These are phyloP conservation scores for Melanostigma gelatinosum DNA, from an alignment of 2,113 vertebrate species.

Conservation along the genomic window DNA sequence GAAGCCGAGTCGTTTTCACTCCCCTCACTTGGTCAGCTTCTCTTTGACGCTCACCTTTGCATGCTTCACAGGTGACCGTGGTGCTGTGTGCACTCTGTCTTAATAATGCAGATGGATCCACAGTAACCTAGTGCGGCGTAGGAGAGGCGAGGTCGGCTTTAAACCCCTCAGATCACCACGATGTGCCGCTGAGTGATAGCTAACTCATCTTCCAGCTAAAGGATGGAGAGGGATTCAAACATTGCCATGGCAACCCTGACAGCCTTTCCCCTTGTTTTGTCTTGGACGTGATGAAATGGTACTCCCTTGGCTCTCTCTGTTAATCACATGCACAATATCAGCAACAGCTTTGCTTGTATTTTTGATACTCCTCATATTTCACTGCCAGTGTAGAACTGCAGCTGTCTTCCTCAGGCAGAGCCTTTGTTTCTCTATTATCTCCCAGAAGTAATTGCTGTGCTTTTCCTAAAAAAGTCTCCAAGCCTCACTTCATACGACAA, in stretches of 20 bases:
- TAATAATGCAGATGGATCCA: conserved; percentile 41
- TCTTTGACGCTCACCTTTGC: conserved; percentile 37
- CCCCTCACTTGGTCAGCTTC: conserved; percentile 46
- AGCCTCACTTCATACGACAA: background rate
- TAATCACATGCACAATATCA: conserved; percentile 51
- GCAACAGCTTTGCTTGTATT: conserved; percentile 22
- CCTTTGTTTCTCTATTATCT: conserved; percentile 34
- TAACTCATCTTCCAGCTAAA: conserved; percentile 49
- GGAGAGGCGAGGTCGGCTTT: conserved; percentile 33
- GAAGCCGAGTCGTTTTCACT: conserved; percentile 45
- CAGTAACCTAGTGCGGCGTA: conserved; percentile 25
- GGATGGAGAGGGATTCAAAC: conserved; percentile 26
- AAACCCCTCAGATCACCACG: conserved; percentile 20
- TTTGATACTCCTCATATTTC: conserved; percentile 1
- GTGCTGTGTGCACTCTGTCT: conserved; percentile 66
- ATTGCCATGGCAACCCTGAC: conserved; percentile 63
- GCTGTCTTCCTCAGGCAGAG: conserved; percentile 17
- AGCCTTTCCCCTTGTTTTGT: conserved; percentile 42
- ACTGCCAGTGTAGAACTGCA: conserved; percentile 13
- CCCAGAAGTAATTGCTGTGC: conserved; percentile 9
- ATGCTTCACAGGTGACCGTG: conserved; percentile 49
- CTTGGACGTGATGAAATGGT: conserved; percentile 51
- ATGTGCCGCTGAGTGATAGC: conserved; percentile 39
- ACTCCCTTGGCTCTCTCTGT: conserved; percentile 49
- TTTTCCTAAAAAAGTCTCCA: conserved; percentile 17